Percentiles rank a stretch among this genome's conserved stretches.
These are phyloP conservation scores for Xestia ashworthii DNA, from an alignment of 2,888 invertebrate species.

Conservation along the genomic window DNA sequence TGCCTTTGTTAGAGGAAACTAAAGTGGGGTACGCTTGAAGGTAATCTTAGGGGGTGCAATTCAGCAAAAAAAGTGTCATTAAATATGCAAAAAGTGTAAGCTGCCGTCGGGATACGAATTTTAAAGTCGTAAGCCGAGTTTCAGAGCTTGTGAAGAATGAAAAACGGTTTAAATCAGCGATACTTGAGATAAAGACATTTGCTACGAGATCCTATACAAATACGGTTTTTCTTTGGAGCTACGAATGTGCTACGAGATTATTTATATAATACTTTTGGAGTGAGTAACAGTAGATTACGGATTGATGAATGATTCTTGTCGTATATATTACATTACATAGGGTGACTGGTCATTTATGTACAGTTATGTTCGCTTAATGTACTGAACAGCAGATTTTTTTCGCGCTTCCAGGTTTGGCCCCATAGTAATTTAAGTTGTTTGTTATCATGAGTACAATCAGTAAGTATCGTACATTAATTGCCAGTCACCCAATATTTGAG, in stretches of 20 bases:
- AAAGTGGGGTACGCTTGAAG: background rate
- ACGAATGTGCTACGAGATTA: conserved; percentile 9
- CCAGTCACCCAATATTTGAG: no score
- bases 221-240: background rate
- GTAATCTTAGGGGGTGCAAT: conserved; percentile 45
- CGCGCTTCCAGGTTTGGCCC: no score
- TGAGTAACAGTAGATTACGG: background rate
- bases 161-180: conserved; percentile 16
- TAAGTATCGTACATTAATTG: no score
- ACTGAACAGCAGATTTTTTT: no score
- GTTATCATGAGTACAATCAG: no score
- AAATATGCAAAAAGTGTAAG: conserved; percentile 55
- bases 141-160: conserved; percentile 17
- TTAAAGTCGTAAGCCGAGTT: conserved; percentile 26
- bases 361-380: no score
- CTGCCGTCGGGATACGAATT: conserved; percentile 42
- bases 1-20: conserved; percentile 18
- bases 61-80: conserved; percentile 42
- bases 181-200: background rate
- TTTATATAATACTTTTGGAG: background rate
- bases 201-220: conserved; percentile 2
- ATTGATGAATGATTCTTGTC: background rate
- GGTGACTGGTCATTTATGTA: no score
- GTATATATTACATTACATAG: background rate
- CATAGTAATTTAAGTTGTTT: no score